Evolutionary conservation across 1,140 invertebrate species (phyloP).

Genomic region (Drosophila ogumai): DNA sequence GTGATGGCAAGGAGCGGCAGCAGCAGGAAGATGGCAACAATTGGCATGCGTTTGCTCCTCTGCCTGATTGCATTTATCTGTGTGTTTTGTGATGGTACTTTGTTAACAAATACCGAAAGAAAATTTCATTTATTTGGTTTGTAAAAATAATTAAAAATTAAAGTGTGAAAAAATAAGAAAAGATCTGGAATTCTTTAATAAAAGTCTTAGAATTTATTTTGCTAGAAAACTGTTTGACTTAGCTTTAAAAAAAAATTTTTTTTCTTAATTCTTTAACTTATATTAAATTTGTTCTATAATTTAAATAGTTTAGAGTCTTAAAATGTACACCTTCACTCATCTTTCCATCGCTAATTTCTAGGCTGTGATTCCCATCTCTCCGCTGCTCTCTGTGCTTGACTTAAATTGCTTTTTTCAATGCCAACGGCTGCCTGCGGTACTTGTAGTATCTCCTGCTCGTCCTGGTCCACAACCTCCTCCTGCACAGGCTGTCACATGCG

Average conservation of each 20-base stretch:
- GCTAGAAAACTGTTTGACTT: neutral
- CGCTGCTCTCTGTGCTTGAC: slow-evolving; percentile 59
- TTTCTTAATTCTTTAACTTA: neutral
- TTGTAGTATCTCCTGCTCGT: slow-evolving; percentile 12
- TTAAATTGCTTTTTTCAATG: slow-evolving; percentile 83
- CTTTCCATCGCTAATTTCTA: slow-evolving; percentile 12
- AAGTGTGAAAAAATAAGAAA: neutral
- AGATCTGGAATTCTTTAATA: fast-evolving
- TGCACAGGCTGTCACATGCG: slow-evolving; percentile 73
- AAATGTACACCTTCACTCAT: neutral
- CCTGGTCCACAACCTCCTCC: slow-evolving; percentile 15
- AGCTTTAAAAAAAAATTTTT: no score
- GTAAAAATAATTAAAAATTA: neutral
- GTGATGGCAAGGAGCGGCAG: slow-evolving; percentile 4
- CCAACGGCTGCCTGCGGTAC: slow-evolving; percentile 56
- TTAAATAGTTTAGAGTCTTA: neutral
- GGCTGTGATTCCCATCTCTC: slow-evolving; percentile 8
- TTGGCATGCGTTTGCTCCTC: slow-evolving; percentile 60
- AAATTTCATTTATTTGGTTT: neutral
- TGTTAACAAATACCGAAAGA: neutral
- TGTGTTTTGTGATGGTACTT: slow-evolving; percentile 27
- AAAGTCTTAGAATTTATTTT: fast-evolving
- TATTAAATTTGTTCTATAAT: neutral
- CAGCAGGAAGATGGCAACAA: slow-evolving; percentile 46
- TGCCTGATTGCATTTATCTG: slow-evolving; percentile 49